phyloP scores from a whole-genome alignment of 2,888 invertebrate genomes.

The Nomada fabriciana region DNA sequence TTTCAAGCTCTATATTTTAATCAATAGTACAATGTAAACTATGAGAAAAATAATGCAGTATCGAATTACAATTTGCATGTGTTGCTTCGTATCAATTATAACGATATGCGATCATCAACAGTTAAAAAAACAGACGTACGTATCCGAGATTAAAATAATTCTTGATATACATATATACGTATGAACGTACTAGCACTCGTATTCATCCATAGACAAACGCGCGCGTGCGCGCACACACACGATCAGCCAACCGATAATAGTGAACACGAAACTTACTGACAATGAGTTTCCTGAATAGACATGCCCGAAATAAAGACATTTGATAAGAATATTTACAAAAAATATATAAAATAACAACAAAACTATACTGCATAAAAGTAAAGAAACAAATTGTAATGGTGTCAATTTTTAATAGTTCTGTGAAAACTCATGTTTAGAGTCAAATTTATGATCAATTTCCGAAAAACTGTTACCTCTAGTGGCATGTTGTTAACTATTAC shows the following conservation, averaged over 20 bases:
- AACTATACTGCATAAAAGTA: too few species aligned
- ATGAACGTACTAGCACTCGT: background rate
- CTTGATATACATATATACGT: constrained; percentile 20
- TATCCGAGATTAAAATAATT: constrained; percentile 28
- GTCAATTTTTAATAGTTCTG: constrained; percentile 8
- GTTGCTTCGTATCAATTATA: constrained; percentile 45
- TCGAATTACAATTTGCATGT: constrained; percentile 48
- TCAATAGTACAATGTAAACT: constrained; percentile 42
- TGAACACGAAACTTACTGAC: constrained; percentile 15
- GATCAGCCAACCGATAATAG: background rate
- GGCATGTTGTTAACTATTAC: constrained; percentile 4
- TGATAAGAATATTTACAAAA: constrained; percentile 30
- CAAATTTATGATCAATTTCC: background rate
- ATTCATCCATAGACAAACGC: background rate
- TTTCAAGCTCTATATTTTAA: constrained; percentile 57
- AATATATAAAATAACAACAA: background rate
- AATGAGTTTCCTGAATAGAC: constrained; percentile 8
- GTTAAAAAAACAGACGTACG: constrained; percentile 10
- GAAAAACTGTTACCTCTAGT: background rate
- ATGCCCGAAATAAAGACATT: constrained; percentile 14
- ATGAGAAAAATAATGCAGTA: constrained; percentile 47
- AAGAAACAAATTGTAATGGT: too few species aligned
- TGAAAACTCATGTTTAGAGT: constrained; percentile 4
- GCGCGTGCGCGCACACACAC: background rate
- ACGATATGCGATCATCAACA: constrained; percentile 26